These are phyloP conservation scores for Pristiophorus japonicus DNA, from an alignment of 2,113 vertebrate genomes.

Conservation along the genomic window DNA sequence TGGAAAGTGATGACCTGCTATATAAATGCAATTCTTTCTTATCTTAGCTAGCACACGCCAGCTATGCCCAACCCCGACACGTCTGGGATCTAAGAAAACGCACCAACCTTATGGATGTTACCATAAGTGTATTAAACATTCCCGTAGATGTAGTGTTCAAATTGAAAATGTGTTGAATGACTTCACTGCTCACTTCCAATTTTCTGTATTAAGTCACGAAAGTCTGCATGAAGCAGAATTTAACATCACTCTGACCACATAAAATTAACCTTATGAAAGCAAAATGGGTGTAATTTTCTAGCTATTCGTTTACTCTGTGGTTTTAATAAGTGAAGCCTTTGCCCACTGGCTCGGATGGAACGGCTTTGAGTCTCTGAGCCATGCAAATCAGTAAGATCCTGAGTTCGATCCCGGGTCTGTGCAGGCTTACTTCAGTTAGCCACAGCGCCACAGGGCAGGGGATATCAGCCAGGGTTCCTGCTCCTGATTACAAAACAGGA, in stretches of 20 bases:
- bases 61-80: not conserved
- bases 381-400: not conserved
- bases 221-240: not conserved
- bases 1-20: not conserved
- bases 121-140: not conserved
- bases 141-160: not conserved
- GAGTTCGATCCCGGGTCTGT: not conserved
- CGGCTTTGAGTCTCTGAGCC: not conserved
- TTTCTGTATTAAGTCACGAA: not conserved
- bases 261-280: not conserved
- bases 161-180: not conserved
- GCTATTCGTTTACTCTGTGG: not conserved
- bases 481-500: not conserved
- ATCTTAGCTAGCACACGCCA: not conserved
- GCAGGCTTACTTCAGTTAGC: not conserved
- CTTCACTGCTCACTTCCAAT: not conserved
- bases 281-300: not conserved
- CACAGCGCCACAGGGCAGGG: not conserved
- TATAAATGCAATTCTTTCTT: not conserved
- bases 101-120: not conserved
- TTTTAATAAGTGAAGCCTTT: not conserved
- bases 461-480: not conserved
- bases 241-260: not conserved
- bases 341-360: not conserved
- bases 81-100: not conserved